Base-by-base conservation (phyloP, 2,888 invertebrate genomes). In the Agriopis marginaria region DNA sequence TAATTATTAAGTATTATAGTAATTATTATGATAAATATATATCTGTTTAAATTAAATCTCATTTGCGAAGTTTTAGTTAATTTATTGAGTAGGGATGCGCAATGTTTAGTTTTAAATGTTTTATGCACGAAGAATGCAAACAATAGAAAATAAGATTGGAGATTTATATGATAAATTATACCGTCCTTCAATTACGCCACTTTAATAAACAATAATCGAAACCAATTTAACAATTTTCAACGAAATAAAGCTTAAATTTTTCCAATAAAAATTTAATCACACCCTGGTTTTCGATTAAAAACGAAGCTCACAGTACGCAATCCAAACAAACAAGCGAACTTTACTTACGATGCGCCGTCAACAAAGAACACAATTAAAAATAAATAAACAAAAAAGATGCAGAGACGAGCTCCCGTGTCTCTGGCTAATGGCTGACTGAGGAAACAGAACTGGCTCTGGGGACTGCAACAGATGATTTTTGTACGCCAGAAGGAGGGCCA, bases 401-500 rank as follows among this genome's bases (percentile, higher is more conserved):
- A 71, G 79, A 83, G 78, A 88, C 90, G 88, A 86, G 86, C 79
- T 76, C 23, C 44, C 86, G 78, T 86, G 83, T 72, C 79, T 76
- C 78, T 76, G 66, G 74, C 80, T 79, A 79, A 85, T 90, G 92
- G 93, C 92, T 92, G 93, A 93, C 93, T 93, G 92, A 85, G 64
- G 75, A 73, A 14, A 9, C 3, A 9, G 17, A n/a, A 92, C 92
- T 92, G 92, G 85, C 64, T 75, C 73, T 66, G 59, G 71, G 65
- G 51, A 77, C 81, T 81, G 82, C 91, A 91, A 91, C 93, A 91
- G 91, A 91, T 93, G 91, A 86, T 85, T 89, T 91, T 89, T 90
- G 89, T 91, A 89, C 77, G 81, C 75, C 63, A 72, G 70, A 72
- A 74, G 72, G 77, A 71, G 74, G 50, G 23, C 62, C 70, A 81